Conservation (phyloP, 2,113 vertebrate genomes). For the Mirza zaza region DNA sequence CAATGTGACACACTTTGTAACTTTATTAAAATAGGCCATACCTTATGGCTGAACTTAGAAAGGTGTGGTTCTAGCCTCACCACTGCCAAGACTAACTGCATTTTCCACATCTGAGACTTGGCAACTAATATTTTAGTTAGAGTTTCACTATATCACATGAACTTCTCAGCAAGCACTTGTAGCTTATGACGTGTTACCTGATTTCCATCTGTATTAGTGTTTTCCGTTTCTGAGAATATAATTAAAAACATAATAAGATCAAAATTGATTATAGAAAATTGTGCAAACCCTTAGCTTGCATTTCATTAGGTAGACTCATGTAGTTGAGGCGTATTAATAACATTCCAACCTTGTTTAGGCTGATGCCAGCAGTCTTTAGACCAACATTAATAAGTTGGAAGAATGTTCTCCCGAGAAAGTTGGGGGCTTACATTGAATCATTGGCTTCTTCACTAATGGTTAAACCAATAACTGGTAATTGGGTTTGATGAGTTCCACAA, state of each 20-base stretch:
- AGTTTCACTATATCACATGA: background rate
- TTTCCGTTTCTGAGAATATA: background rate
- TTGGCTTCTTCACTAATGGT: background rate
- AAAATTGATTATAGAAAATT: background rate
- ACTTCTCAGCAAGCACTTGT: background rate
- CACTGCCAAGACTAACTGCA: background rate
- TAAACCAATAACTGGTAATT: background rate
- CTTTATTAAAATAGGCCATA: background rate
- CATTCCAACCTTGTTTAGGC: background rate
- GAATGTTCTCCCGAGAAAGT: background rate
- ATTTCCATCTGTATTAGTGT: background rate
- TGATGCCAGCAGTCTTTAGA: background rate
- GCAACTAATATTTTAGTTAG: background rate
- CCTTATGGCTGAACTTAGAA: background rate
- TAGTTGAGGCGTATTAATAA: background rate
- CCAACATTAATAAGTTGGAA: background rate
- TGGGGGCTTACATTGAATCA: background rate
- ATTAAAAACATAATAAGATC: background rate
- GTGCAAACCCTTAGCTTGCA: background rate
- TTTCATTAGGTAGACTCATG: background rate
- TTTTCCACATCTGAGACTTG: background rate
- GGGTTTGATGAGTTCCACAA: background rate
- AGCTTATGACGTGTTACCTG: background rate
- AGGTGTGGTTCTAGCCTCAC: background rate
- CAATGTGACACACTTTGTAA: background rate